These are phyloP conservation scores for Lepus europaeus DNA, from an alignment of 2,113 vertebrate genomes.

Conservation along the genomic window DNA sequence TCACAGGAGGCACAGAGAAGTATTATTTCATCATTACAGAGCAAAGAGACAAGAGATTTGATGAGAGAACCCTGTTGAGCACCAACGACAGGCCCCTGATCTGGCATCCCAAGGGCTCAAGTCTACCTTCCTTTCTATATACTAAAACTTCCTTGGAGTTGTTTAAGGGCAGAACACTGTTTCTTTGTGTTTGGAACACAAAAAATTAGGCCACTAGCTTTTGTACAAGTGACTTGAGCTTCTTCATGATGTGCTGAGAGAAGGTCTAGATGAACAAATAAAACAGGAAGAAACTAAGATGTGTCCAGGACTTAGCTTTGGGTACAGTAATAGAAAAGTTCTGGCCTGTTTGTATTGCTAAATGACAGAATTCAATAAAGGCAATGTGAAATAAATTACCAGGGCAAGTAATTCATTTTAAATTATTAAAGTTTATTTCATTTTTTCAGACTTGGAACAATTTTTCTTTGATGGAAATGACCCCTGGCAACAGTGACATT, in stretches of 20 bases:
- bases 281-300: slow-evolving; percentile 37
- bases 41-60: background rate
- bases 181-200: background rate
- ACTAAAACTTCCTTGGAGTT: background rate
- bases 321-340: slow-evolving; percentile 54
- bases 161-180: background rate
- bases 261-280: slow-evolving; percentile 20
- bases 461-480: slow-evolving; percentile 76
- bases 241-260: background rate
- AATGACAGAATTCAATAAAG: slow-evolving; percentile 70
- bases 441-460: slow-evolving; percentile 64
- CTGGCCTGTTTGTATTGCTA: slow-evolving; percentile 40
- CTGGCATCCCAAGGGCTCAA: background rate
- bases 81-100: background rate
- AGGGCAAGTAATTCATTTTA: slow-evolving; percentile 74
- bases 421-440: slow-evolving; percentile 75
- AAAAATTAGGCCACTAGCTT: slow-evolving; percentile 17
- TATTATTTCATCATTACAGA: slow-evolving; percentile 24
- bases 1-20: background rate
- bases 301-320: background rate
- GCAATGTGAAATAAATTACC: slow-evolving; percentile 57
- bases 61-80: background rate
- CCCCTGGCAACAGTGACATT: slow-evolving; percentile 76
- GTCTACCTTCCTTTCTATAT: background rate
- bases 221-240: background rate